Percentiles rank a stretch among this genome's conserved stretches.
Evolutionary conservation across 2,888 invertebrate genomes (phyloP).

Genomic region (Noctua janthina): DNA sequence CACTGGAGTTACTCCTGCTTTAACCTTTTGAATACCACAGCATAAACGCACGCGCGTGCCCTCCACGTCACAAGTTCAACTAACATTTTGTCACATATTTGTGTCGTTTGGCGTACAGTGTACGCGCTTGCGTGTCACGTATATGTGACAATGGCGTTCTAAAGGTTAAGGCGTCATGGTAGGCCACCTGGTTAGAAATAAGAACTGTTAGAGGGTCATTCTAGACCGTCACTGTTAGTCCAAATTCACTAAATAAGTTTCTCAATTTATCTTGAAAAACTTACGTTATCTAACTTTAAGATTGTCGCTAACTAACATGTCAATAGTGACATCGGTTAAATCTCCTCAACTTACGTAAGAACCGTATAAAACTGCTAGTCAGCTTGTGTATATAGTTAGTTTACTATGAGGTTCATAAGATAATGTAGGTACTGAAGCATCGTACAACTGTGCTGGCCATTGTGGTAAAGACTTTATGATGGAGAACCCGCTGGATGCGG

Average conservation of each 20-base stretch:
- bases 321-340: slow-evolving; percentile 10
- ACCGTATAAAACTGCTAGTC: slow-evolving; percentile 1
- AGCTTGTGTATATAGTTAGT: not conserved
- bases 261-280: not conserved
- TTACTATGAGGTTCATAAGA: not conserved
- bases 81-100: no score
- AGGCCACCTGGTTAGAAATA: not conserved
- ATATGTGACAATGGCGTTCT: no score
- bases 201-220: not conserved
- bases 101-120: no score
- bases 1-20: no score
- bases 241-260: not conserved
- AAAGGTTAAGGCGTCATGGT: no score
- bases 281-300: slow-evolving; percentile 23
- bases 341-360: not conserved
- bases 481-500: not conserved
- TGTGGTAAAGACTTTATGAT: not conserved
- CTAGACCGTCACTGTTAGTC: not conserved
- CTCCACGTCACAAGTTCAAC: no score
- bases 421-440: not conserved
- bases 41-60: no score
- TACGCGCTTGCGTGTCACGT: no score
- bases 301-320: slow-evolving; percentile 5
- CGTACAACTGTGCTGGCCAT: not conserved
- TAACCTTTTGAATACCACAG: no score